Conservation (phyloP, 2,888 invertebrate genomes). For the Drosophila koepferae region DNA sequence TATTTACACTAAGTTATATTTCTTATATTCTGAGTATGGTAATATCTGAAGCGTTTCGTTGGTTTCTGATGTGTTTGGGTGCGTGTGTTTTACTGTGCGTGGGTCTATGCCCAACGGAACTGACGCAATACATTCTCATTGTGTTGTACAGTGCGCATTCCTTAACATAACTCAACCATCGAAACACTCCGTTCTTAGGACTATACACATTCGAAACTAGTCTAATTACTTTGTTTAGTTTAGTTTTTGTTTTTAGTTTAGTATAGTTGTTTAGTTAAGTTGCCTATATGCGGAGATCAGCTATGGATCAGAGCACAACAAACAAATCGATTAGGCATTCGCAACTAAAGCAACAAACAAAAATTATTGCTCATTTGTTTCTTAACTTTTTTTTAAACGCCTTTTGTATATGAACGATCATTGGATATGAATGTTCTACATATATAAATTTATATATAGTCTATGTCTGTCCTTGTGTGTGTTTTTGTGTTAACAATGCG, state of each 20-base stretch:
- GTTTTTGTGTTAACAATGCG: slow-evolving; percentile 14
- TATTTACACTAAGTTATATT: slow-evolving; percentile 69
- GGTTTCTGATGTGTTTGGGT: slow-evolving; percentile 27
- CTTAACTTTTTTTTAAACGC: background rate
- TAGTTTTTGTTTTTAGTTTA: slow-evolving; percentile 1
- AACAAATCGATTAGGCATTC: slow-evolving; percentile 44
- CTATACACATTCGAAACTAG: slow-evolving; percentile 21
- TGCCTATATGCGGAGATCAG: slow-evolving; percentile 50
- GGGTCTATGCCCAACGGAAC: slow-evolving; percentile 24
- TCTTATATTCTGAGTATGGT: slow-evolving; percentile 77
- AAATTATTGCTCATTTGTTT: slow-evolving; percentile 18
- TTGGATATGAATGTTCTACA: slow-evolving; percentile 8
- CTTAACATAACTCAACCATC: slow-evolving; percentile 21
- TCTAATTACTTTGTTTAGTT: slow-evolving; percentile 33
- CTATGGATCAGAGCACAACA: slow-evolving; percentile 45
- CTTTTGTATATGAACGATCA: slow-evolving; percentile 23
- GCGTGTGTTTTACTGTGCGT: slow-evolving; percentile 19
- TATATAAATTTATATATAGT: slow-evolving; percentile 1
- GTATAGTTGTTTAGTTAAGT: slow-evolving; percentile 33
- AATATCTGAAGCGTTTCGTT: slow-evolving; percentile 74
- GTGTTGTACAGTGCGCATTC: slow-evolving; percentile 7
- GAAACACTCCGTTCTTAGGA: slow-evolving; percentile 12
- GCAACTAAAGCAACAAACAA: slow-evolving; percentile 5
- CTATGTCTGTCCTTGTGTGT: slow-evolving; percentile 13
- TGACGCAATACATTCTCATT: slow-evolving; percentile 15